phyloP scores from a whole-genome alignment of 1,140 invertebrate species.

The Plectus sambesii region DNA sequence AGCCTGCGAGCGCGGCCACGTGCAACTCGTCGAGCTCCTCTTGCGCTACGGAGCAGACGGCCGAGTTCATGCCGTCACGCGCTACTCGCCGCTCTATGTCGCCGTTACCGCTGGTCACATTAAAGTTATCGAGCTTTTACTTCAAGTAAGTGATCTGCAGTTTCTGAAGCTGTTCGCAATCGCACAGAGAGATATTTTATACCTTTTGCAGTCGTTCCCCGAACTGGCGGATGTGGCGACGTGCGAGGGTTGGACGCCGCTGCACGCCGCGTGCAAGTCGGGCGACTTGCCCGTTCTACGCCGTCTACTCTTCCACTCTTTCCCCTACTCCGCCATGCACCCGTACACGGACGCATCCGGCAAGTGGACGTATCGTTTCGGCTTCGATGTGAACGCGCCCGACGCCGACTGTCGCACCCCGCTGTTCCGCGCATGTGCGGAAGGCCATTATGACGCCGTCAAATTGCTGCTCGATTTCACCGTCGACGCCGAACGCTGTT shows the following conservation, averaged over 20 bases:
- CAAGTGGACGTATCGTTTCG: slow-evolving; percentile 68
- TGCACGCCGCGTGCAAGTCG: slow-evolving; percentile 80
- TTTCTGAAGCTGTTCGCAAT: not conserved
- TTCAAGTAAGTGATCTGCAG: slow-evolving; percentile 51
- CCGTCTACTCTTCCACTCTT: slow-evolving; percentile 55
- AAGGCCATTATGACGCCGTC: slow-evolving; percentile 68
- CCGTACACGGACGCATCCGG: slow-evolving; percentile 57
- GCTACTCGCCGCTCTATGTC: slow-evolving; percentile 81
- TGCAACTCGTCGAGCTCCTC: slow-evolving; percentile 64
- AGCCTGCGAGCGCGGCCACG: slow-evolving; percentile 67
- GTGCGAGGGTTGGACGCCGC: slow-evolving; percentile 77
- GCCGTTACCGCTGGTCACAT: slow-evolving; percentile 57
- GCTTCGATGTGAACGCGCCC: slow-evolving; percentile 76
- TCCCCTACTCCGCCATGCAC: slow-evolving; percentile 10
- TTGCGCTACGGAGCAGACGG: slow-evolving; percentile 73
- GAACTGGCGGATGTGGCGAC: slow-evolving; percentile 60
- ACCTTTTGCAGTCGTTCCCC: slow-evolving; percentile 54
- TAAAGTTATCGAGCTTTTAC: slow-evolving; percentile 65
- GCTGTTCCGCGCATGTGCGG: slow-evolving; percentile 70
- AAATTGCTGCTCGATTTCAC: slow-evolving; percentile 60
- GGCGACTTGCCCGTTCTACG: slow-evolving; percentile 58
- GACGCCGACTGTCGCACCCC: slow-evolving; percentile 78
- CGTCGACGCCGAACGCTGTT: slow-evolving; percentile 27
- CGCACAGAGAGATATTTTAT: slow-evolving; percentile 5
- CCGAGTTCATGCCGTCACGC: slow-evolving; percentile 70